A percentile compares a stretch with the other conserved stretches of the same genome.
These are phyloP conservation scores for Sminthurides aquaticus DNA, from an alignment of 2,888 invertebrate species.

Conservation along the genomic window DNA sequence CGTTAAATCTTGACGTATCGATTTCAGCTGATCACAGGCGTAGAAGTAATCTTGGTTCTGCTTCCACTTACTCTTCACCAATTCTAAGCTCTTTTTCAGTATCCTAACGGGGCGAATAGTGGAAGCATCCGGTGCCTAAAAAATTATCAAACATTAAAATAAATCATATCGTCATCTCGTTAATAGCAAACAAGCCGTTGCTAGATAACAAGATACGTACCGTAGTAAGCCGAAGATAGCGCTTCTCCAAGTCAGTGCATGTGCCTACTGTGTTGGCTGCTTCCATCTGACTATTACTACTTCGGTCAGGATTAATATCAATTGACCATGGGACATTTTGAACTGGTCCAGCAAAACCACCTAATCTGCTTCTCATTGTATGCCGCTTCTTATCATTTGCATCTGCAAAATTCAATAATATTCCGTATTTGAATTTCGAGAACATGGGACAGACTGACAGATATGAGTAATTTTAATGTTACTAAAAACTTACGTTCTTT, in stretches of 20 bases:
- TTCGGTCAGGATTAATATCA: slow-evolving; percentile 32
- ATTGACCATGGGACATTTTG: slow-evolving; percentile 34
- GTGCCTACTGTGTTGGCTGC: slow-evolving; percentile 69
- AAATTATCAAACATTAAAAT: no score
- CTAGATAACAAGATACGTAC: slow-evolving; percentile 49
- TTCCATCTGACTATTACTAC: slow-evolving; percentile 9
- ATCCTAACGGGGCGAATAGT: slow-evolving; percentile 86
- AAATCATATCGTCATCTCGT: neutral
- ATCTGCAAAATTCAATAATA: neutral
- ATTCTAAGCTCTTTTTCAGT: slow-evolving; percentile 71
- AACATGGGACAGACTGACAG: neutral
- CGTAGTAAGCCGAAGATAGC: slow-evolving; percentile 83
- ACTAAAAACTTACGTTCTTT: slow-evolving; percentile 45
- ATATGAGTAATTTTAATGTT: neutral
- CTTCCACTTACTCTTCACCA: slow-evolving; percentile 87
- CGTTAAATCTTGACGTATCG: slow-evolving; percentile 96
- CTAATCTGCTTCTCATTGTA: slow-evolving; percentile 39
- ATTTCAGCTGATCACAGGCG: slow-evolving; percentile 96
- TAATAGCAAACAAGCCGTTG: no score
- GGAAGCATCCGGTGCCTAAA: slow-evolving; percentile 80
- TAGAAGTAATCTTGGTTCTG: slow-evolving; percentile 88
- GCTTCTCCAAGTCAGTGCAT: slow-evolving; percentile 89
- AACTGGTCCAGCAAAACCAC: slow-evolving; percentile 35
- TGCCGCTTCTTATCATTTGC: neutral
- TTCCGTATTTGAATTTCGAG: neutral